phyloP scores from a whole-genome alignment of 2,797 vertebrate species.

The Sarcophilus harrisii region DNA sequence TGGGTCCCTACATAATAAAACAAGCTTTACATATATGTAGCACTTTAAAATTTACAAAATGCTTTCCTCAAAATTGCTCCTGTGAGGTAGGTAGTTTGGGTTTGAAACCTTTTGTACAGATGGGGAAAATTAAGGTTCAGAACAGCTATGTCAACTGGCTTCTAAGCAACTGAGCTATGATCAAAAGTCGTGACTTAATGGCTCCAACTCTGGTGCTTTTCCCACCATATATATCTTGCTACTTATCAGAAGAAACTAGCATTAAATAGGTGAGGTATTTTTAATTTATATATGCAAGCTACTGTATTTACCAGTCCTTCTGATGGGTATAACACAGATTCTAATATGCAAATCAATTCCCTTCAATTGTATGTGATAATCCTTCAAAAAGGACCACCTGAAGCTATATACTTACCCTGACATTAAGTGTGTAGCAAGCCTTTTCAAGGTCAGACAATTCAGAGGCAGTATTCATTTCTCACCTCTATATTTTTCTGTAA shows the following conservation, averaged over 20 bases:
- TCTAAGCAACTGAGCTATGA: not conserved
- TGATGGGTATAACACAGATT: not conserved
- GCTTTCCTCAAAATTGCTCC: not conserved
- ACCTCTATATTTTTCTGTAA: not conserved
- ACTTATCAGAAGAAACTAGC: not conserved
- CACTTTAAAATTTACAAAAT: not conserved
- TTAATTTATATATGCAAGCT: not conserved
- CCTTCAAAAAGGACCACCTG: not conserved
- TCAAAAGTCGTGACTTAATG: not conserved
- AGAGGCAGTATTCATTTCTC: not conserved
- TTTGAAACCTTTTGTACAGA: not conserved
- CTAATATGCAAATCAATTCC: not conserved
- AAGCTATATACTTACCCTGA: not conserved
- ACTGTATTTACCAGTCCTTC: not conserved
- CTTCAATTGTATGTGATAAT: not conserved
- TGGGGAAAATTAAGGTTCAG: not conserved
- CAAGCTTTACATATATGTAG: not conserved
- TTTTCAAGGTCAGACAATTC: not conserved
- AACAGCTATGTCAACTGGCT: not conserved
- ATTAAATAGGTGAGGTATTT: not conserved
- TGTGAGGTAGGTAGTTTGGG: not conserved
- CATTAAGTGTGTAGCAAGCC: not conserved
- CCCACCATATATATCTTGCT: not conserved
- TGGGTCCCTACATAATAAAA: conserved; percentile 1
- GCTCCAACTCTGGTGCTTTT: not conserved